Evolutionary conservation across 2,113 vertebrate species (phyloP), one percentile per base, ranked within the genome.

Genomic region (Coreoperca whiteheadi): DNA sequence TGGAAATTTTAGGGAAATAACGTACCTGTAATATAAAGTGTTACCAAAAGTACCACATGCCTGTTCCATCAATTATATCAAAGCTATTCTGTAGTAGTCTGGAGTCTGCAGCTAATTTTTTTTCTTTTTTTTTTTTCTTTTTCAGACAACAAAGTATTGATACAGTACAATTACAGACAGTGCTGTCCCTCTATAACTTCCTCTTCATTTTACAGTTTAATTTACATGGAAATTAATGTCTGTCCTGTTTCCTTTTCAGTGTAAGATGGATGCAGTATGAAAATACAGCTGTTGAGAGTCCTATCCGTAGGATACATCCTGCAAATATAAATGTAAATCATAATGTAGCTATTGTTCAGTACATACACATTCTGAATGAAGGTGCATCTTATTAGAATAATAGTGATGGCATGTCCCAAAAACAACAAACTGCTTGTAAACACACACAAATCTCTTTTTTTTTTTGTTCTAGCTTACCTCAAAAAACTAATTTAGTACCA

Each of bases 391-490:
- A 54, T 81, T 66, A 15, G 57, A 72, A 67, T 83, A 59, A 74
- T 51, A 80, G 75, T 83, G 66, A 84, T 83, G 81, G 74, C 64
- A 74, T 89, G 73, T 85, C 79, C 80, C 87, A 71, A 84, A 83
- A 88, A 85, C 73, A 86, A 87, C 88, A 88, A 74, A 76, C 75
- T 65, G 87, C 85, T 86, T 88, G 88, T 91, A 92, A 93, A 93
- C 87, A 88, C 86, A 85, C 88, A 92, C 74, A 74, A 71, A 88
- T 82, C 54, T 87, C 63, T 72, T 43, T 76, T 79, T 43, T 76
- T 79, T 78, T 79, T 79, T 74, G 67, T 85, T 85, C 79, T 69
- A 85, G 51, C 77, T 90, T 65, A 86, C 71, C 63, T 73, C 4
- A 21, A 20, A 50, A 78, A 90, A 77, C 23, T 73, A 81, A 82